phyloP scores from a whole-genome alignment of 2,888 invertebrate species.

The Dioctria linearis region DNA sequence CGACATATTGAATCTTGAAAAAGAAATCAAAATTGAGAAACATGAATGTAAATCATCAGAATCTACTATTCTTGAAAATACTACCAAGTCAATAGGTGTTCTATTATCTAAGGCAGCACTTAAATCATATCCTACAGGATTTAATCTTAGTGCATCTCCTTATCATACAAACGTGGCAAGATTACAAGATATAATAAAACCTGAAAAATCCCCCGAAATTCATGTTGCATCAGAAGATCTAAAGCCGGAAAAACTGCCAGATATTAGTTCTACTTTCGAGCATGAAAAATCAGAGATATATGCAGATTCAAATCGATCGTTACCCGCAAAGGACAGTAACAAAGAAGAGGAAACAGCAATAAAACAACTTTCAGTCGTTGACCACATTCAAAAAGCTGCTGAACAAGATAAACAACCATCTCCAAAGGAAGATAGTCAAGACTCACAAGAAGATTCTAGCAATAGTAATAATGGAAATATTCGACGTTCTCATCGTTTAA shows the following conservation, averaged over 20 bases:
- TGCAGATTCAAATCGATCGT: background rate
- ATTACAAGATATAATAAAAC: too few relatives aligned
- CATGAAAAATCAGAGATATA: constrained; percentile 3
- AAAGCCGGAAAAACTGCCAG: background rate
- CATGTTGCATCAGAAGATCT: background rate
- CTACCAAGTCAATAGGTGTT: background rate
- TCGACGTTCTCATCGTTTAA: constrained; percentile 82
- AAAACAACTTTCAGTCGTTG: background rate
- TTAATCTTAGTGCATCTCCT: background rate
- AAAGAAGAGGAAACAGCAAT: background rate
- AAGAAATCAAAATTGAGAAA: too few relatives aligned
- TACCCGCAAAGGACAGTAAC: background rate
- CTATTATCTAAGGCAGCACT: constrained; percentile 47
- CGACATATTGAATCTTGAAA: too few relatives aligned
- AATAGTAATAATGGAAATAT: constrained; percentile 72
- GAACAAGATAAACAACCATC: constrained; percentile 31
- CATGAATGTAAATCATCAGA: background rate
- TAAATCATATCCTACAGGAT: constrained; percentile 28
- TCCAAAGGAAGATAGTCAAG: constrained; percentile 27
- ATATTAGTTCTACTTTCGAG: background rate
- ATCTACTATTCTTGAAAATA: background rate
- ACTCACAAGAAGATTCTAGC: constrained; percentile 5
- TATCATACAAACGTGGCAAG: too few relatives aligned
- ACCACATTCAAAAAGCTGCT: background rate
- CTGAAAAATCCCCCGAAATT: background rate